Evolutionary conservation across 1,140 invertebrate species (phyloP), one percentile per base, ranked within the genome.

Genomic region (Psix sp.): DNA sequence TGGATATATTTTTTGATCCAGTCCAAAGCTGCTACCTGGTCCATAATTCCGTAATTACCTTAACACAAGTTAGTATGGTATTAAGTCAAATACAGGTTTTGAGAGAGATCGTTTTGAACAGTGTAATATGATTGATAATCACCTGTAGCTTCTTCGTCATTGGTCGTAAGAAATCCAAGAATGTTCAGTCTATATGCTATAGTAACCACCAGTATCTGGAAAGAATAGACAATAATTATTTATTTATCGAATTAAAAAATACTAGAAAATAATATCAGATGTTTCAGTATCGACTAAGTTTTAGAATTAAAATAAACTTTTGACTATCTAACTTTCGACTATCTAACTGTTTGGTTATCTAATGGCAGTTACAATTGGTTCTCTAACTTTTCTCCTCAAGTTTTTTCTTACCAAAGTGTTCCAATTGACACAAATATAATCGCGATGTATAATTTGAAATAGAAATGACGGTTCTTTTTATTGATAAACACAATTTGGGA

Each of bases 161-260:
- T 90, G 5, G 95, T 92, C 15, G 93, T 93, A 75, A 98, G 92
- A 85, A 97, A 99, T n/a, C 97, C 96, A 71, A 98, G 92, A 45
- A 95, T 93, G 78, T 93, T 94, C 14, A 95, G 81, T 1, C 94
- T 90, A 82, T 93, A 95, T 0, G 93, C 92, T 7, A 94, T 89
- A 0, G 93, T 93, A 1, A 95, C 91, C 13, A 95, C 91, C 51
- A 95, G 90, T 4, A 94, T 90, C 91, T 92, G 86, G 38, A 85
- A 85, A 51, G 67, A 75, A 80, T n/a, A 29, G 7, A 29, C 1
- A 29, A 3, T 7, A 29, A 29, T 10, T 29, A 7, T 3, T 10
- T 3, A 29, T 29, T 24, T 5, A 24, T 24, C 26, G n/a, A 29
- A 29, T 24, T 24, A 7, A 29, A 40, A 42, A 31, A 51, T 13